Percentiles rank a stretch among this genome's conserved stretches.
Evolutionary conservation across 2,113 vertebrate species (phyloP).

Genomic region (Rousettus leschenaultii): DNA sequence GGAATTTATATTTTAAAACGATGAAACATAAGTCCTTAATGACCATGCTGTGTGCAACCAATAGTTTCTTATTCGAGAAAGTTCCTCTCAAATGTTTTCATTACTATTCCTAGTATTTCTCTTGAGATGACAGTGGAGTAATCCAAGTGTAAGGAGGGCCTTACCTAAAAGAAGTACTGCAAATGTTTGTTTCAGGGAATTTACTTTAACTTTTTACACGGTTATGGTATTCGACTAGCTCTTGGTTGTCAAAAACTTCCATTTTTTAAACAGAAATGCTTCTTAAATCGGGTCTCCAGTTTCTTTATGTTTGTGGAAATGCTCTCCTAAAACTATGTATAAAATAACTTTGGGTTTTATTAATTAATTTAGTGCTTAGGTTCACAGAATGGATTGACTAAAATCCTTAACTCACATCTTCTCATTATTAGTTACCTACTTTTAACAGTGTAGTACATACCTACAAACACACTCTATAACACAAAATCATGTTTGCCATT

Average conservation of each 20-base stretch:
- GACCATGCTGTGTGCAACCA: neutral
- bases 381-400: neutral
- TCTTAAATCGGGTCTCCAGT: neutral
- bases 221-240: neutral
- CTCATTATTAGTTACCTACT: neutral
- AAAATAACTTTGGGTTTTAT: neutral
- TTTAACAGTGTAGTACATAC: neutral
- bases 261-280: neutral
- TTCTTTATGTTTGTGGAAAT: neutral
- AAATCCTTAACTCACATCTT: neutral
- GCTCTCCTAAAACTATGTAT: neutral
- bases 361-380: neutral
- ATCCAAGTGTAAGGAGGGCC: neutral
- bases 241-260: neutral
- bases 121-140: neutral
- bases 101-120: neutral
- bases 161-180: neutral
- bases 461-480: neutral
- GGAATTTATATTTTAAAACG: neutral
- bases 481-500: neutral
- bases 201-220: neutral
- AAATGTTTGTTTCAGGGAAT: neutral
- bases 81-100: neutral
- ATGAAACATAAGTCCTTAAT: neutral
- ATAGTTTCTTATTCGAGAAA: neutral